These are phyloP conservation scores for Hydroisotoma schaefferi DNA, from an alignment of 2,888 invertebrate genomes.

Conservation along the genomic window DNA sequence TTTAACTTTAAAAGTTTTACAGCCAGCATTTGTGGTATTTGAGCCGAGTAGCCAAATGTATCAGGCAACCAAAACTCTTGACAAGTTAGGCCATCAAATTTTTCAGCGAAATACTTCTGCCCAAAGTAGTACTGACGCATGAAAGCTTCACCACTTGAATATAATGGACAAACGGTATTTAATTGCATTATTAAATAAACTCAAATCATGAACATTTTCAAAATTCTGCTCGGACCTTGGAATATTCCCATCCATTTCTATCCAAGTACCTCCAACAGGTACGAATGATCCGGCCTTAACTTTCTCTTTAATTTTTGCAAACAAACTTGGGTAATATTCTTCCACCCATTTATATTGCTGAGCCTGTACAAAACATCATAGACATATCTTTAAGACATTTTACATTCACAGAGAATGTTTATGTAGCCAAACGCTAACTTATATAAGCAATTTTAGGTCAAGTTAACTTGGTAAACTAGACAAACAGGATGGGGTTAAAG, in stretches of 20 bases:
- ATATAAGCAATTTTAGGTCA: background rate
- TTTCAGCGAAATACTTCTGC: constrained; percentile 54
- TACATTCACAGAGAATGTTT: too few species aligned
- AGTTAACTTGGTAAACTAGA: too few species aligned
- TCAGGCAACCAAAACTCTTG: constrained; percentile 58
- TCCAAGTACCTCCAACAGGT: constrained; percentile 57
- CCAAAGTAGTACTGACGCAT: constrained; percentile 57
- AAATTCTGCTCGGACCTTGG: constrained; percentile 46
- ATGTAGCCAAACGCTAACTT: too few species aligned
- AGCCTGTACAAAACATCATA: constrained; percentile 50
- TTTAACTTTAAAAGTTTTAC: too few species aligned
- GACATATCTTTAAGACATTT: background rate
- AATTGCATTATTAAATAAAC: too few species aligned
- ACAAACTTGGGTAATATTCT: constrained; percentile 54
- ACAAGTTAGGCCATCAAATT: constrained; percentile 52
- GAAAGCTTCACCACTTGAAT: constrained; percentile 55
- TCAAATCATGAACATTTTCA: too few species aligned
- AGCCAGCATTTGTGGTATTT: constrained; percentile 56
- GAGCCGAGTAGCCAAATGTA: constrained; percentile 58
- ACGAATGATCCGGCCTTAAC: constrained; percentile 53
- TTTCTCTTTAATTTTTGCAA: constrained; percentile 51
- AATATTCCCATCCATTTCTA: constrained; percentile 55
- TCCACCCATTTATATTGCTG: constrained; percentile 57
- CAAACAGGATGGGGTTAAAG: too few species aligned
- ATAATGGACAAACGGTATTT: too few species aligned